Percentiles rank a stretch among this genome's conserved stretches.
These are phyloP conservation scores for Andrena fulva DNA, from an alignment of 2,888 invertebrate genomes.

Conservation along the genomic window DNA sequence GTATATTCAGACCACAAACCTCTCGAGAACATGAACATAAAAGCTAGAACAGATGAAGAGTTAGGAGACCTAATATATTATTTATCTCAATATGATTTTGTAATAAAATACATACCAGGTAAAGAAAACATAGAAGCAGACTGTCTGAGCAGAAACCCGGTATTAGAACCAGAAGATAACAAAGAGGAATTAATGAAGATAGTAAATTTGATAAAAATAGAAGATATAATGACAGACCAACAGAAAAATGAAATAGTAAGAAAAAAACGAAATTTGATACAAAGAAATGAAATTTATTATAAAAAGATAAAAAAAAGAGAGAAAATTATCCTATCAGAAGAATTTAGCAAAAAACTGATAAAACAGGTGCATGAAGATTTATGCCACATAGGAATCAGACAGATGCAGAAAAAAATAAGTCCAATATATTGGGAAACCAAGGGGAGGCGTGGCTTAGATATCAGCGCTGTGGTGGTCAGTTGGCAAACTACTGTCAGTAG, in stretches of 20 bases:
- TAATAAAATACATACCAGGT: slow-evolving; percentile 66
- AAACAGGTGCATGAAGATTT: slow-evolving; percentile 15
- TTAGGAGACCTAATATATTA: slow-evolving; percentile 63
- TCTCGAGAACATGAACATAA: slow-evolving; percentile 64
- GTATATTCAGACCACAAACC: slow-evolving; percentile 37
- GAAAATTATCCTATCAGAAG: slow-evolving; percentile 40
- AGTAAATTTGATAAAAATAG: slow-evolving; percentile 56
- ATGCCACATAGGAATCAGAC: slow-evolving; percentile 20
- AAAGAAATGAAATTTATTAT: slow-evolving; percentile 31
- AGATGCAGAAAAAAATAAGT: background rate
- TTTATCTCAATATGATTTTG: slow-evolving; percentile 47
- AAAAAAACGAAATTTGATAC: slow-evolving; percentile 21
- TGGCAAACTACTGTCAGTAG: too few species aligned
- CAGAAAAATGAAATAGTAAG: slow-evolving; percentile 35
- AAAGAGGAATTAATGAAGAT: slow-evolving; percentile 57
- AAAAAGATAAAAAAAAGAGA: slow-evolving; percentile 33
- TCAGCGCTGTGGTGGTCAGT: too few species aligned
- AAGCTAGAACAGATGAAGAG: slow-evolving; percentile 69
- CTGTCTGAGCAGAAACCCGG: background rate
- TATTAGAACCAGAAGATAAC: slow-evolving; percentile 47
- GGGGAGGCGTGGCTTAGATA: too few species aligned
- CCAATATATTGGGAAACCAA: background rate
- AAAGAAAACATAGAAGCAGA: slow-evolving; percentile 67
- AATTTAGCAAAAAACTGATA: slow-evolving; percentile 25
- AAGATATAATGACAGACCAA: slow-evolving; percentile 63